Evolutionary conservation across 2,797 vertebrate genomes (phyloP).

Genomic region (Acipenser ruthenus): DNA sequence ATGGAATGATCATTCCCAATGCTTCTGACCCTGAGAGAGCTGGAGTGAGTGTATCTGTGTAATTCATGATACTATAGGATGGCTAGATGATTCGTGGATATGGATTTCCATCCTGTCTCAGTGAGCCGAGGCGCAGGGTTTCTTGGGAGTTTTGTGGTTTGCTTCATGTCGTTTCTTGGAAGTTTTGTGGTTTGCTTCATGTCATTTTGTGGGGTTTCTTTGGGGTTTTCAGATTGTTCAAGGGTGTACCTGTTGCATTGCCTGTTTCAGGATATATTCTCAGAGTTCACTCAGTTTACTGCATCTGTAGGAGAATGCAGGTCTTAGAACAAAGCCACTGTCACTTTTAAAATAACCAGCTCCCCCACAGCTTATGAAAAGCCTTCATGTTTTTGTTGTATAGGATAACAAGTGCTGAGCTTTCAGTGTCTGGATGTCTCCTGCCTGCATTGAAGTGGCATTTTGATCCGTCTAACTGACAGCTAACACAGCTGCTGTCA

Average conservation of each 20-base stretch:
- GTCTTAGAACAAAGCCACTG: background rate
- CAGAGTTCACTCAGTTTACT: background rate
- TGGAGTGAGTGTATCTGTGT: slow-evolving; percentile 2
- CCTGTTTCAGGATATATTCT: background rate
- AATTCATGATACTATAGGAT: slow-evolving; percentile 5
- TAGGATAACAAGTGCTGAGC: slow-evolving; percentile 14
- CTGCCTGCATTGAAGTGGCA: slow-evolving; percentile 28
- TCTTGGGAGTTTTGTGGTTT: too few relatives aligned
- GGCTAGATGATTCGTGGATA: slow-evolving; percentile 9
- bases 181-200: too few relatives aligned
- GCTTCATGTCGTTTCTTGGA: too few relatives aligned
- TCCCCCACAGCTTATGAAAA: slow-evolving; percentile 10
- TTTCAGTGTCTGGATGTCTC: slow-evolving; percentile 23
- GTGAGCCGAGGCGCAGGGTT: too few relatives aligned
- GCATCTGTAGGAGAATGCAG: background rate
- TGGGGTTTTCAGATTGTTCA: too few relatives aligned
- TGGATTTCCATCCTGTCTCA: too few relatives aligned
- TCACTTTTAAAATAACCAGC: slow-evolving; percentile 4
- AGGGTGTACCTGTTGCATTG: too few relatives aligned
- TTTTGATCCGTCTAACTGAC: slow-evolving; percentile 38
- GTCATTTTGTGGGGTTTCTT: too few relatives aligned
- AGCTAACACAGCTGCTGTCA: slow-evolving; percentile 36
- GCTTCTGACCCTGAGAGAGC: too few relatives aligned
- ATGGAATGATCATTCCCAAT: too few relatives aligned
- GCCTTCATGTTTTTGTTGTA: slow-evolving; percentile 11